Evolutionary conservation across 2,797 vertebrate species (phyloP).

Genomic region (Microtus californicus): DNA sequence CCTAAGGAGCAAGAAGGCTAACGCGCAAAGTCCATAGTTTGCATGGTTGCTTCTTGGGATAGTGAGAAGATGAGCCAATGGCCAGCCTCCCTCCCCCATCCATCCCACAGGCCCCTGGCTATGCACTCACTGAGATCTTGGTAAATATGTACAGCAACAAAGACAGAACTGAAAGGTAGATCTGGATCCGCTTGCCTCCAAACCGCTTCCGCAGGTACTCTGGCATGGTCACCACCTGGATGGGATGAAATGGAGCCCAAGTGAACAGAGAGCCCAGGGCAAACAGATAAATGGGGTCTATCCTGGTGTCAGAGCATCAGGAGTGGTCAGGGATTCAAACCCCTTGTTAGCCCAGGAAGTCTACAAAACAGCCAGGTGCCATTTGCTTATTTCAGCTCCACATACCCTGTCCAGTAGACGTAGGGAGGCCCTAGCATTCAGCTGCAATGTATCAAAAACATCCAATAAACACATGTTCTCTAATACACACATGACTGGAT

Average conservation of each 20-base stretch:
- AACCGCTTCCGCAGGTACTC: conserved; percentile 97
- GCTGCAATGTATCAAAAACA: neutral
- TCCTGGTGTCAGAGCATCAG: neutral
- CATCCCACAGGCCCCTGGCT: accelerated
- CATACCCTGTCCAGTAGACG: neutral
- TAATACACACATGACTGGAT: neutral
- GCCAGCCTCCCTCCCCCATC: neutral
- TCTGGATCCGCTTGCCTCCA: conserved; percentile 94
- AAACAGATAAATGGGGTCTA: neutral
- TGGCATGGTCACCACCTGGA: conserved; percentile 97
- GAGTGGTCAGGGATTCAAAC: neutral
- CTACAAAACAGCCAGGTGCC: neutral
- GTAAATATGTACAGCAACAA: conserved; percentile 96
- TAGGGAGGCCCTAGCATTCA: neutral
- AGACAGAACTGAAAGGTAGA: conserved; percentile 96
- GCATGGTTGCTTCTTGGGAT: neutral
- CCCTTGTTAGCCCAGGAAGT: neutral
- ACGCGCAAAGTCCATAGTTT: neutral
- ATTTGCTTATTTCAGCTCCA: neutral
- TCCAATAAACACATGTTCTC: neutral
- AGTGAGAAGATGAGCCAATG: neutral
- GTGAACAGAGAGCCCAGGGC: neutral
- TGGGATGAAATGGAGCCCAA: neutral
- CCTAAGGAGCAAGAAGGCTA: neutral
- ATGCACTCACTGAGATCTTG: conserved; percentile 89